Conservation (phyloP, 1,140 invertebrate species). For the Megalopta genalis region DNA sequence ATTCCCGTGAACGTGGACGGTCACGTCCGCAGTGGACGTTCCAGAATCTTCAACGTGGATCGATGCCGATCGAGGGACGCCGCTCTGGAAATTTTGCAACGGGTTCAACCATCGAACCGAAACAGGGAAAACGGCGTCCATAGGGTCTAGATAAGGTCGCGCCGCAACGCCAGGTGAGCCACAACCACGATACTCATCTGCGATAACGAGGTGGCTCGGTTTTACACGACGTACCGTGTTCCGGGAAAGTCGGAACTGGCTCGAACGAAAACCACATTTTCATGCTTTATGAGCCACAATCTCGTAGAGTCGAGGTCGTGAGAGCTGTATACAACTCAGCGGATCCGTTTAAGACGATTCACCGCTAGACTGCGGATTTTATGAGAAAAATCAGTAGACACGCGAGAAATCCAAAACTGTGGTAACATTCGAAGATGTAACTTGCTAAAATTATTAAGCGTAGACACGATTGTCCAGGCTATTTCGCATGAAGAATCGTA, state of each 20-base stretch:
- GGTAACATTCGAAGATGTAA: too few species aligned
- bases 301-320: too few species aligned
- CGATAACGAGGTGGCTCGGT: neutral
- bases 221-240: neutral
- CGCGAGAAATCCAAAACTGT: too few species aligned
- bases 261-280: too few species aligned
- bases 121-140: neutral
- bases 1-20: neutral
- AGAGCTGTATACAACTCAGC: too few species aligned
- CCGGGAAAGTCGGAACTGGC: neutral
- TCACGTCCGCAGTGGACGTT: neutral
- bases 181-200: neutral
- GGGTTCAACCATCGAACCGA: neutral
- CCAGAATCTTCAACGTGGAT: neutral
- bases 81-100: neutral
- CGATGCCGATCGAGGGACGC: neutral
- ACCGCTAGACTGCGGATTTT: too few species aligned
- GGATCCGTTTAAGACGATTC: too few species aligned
- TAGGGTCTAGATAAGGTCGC: neutral
- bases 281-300: too few species aligned
- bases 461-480: too few species aligned
- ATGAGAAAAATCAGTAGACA: too few species aligned
- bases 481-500: too few species aligned
- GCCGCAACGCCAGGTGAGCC: neutral
- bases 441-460: too few species aligned